Percentiles rank a stretch among this genome's conserved stretches.
phyloP scores from a whole-genome alignment of 2,797 vertebrate genomes.

The Pantherophis vulpinus region DNA sequence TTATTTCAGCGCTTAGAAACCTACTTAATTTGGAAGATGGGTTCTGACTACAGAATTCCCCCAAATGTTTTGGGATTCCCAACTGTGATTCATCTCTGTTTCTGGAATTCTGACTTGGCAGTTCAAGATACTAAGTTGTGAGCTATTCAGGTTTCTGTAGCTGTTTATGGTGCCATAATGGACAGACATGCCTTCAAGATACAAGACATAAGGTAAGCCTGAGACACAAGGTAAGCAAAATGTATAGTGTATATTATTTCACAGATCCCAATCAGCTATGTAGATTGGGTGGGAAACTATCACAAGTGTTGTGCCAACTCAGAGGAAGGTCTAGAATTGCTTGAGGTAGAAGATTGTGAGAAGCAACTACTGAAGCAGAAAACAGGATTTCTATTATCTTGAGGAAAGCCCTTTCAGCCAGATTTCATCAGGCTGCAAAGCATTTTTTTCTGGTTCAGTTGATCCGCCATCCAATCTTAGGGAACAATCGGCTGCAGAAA shows the following conservation, averaged over 20 bases:
- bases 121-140: background rate
- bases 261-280: background rate
- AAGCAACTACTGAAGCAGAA: background rate
- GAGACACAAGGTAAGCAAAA: background rate
- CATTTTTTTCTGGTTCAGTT: background rate
- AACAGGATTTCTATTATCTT: background rate
- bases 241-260: background rate
- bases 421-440: background rate
- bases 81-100: background rate
- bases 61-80: background rate
- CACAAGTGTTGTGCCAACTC: background rate
- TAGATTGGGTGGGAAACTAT: background rate
- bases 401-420: background rate
- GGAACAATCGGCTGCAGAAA: background rate
- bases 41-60: background rate
- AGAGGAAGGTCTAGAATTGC: background rate
- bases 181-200: background rate
- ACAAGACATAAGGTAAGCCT: background rate
- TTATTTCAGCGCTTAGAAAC: background rate
- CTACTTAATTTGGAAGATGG: background rate
- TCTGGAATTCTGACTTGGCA: background rate
- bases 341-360: background rate
- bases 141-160: background rate
- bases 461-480: background rate
- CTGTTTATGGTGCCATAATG: background rate